Evolutionary conservation across 2,113 vertebrate genomes (phyloP), one percentile per base, ranked within the genome.

Genomic region (Nesoenas mayeri): DNA sequence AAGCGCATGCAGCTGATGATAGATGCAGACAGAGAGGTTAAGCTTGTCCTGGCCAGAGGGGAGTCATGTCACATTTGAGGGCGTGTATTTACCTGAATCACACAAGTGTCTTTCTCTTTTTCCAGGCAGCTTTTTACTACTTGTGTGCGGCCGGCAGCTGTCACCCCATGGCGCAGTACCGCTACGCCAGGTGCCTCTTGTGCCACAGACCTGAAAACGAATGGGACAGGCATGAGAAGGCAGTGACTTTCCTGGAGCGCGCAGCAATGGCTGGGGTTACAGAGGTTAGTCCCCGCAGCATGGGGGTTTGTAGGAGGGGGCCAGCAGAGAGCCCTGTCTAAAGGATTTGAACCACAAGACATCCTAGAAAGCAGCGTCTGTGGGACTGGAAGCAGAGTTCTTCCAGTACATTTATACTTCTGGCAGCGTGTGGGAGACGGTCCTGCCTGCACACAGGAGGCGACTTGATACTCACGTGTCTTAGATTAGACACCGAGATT

Each of bases 151-250:
- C 99, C 29, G 88, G 38, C 16, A 97, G 96, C 32, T 98, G 96
- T 40, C 99, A 99, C 96, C 92, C 69, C 75, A 98, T 98, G 97
- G 99, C 99, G 78, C 99, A 99, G 95, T 99, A 99, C 92, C 98
- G 98, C 81, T 99, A 97, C 22, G 99, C 98, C 50, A 98, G 98
- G 79, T 97, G 98, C 93, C 97, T 99, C 32, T 85, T 99, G 10
- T 93, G 85, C 95, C 97, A 88, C 81, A 95, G 97, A 32, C 95
- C 96, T 92, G 97, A 96, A 70, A 85, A 77, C 6, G 95, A 67
- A 32, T 34, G 69, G 51, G 85, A 96, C 65, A 92, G 98, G 73
- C 61, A 48, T 4, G 96, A 97, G 84, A 80, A 77, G 25, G 98
- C 97, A n/a, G 89, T 99, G 31, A 17, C 83, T 28, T 94, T 99